Conservation (phyloP, 2,113 vertebrate species). For the Thryonomys swinderianus region DNA sequence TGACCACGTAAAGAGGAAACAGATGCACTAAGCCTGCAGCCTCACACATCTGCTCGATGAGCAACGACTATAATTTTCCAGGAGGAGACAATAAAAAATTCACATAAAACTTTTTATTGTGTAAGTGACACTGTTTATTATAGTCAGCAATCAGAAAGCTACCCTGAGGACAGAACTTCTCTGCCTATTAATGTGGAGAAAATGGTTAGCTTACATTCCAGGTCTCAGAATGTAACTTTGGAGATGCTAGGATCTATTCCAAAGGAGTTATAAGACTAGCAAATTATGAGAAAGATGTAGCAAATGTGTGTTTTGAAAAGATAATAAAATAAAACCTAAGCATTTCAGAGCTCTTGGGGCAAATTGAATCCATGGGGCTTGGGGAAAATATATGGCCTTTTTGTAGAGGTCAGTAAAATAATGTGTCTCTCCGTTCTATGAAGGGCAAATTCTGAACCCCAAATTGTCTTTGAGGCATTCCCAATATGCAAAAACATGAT, state of each 20-base stretch:
- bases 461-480: conserved; percentile 13
- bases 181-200: conserved; percentile 74
- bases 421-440: conserved; percentile 41
- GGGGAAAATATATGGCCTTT: neutral
- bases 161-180: conserved; percentile 77
- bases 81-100: conserved; percentile 82
- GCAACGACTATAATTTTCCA: conserved; percentile 80
- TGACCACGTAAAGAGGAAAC: conserved; percentile 72
- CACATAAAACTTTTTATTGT: conserved; percentile 86
- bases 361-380: conserved; percentile 61
- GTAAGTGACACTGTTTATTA: conserved; percentile 85
- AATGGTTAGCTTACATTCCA: conserved; percentile 68
- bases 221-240: conserved; percentile 44
- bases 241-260: conserved; percentile 73
- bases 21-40: conserved; percentile 80
- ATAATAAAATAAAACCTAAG: conserved; percentile 67
- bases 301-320: conserved; percentile 66
- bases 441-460: neutral
- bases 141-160: conserved; percentile 82
- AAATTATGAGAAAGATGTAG: conserved; percentile 54
- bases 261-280: conserved; percentile 56
- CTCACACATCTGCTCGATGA: conserved; percentile 79
- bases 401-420: conserved; percentile 56
- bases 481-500: neutral
- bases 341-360: conserved; percentile 50